Percentiles rank a stretch among this genome's conserved stretches.
Conservation (phyloP, 2,888 invertebrate genomes). For the Gryllus longicercus region DNA sequence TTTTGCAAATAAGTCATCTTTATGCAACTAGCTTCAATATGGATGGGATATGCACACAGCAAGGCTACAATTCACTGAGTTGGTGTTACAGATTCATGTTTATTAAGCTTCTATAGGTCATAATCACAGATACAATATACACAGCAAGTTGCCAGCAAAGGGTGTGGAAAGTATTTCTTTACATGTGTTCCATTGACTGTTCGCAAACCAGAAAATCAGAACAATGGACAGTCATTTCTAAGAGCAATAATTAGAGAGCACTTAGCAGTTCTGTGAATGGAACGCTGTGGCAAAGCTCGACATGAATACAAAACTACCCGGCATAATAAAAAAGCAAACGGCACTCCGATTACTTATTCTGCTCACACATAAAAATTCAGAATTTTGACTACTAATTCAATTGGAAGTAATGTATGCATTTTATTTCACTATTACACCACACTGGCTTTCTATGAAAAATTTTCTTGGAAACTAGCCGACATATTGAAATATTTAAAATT, state of each 20-base stretch:
- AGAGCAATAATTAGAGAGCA: neutral
- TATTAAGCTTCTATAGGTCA: neutral
- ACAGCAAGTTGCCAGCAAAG: slow-evolving; percentile 17
- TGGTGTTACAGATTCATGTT: slow-evolving; percentile 10
- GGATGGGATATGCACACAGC: slow-evolving; percentile 7
- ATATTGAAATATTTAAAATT: neutral
- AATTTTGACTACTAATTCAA: slow-evolving; percentile 6
- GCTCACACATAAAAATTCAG: neutral
- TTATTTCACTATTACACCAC: neutral
- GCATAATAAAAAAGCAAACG: neutral
- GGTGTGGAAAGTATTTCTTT: slow-evolving; percentile 20
- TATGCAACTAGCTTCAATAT: neutral
- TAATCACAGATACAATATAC: slow-evolving; percentile 17
- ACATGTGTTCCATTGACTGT: neutral
- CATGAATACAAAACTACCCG: neutral
- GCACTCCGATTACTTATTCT: neutral
- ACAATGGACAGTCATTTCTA: slow-evolving; percentile 19
- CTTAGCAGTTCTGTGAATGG: neutral
- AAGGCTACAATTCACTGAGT: slow-evolving; percentile 7
- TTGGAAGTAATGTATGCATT: neutral
- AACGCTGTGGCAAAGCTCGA: neutral
- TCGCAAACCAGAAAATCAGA: neutral
- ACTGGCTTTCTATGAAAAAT: neutral
- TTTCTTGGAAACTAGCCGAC: neutral
- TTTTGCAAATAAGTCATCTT: neutral